A percentile compares a stretch with the other conserved stretches of the same genome.
Conservation (phyloP, 2,888 invertebrate species). For the Dolichopus griseipennis region DNA sequence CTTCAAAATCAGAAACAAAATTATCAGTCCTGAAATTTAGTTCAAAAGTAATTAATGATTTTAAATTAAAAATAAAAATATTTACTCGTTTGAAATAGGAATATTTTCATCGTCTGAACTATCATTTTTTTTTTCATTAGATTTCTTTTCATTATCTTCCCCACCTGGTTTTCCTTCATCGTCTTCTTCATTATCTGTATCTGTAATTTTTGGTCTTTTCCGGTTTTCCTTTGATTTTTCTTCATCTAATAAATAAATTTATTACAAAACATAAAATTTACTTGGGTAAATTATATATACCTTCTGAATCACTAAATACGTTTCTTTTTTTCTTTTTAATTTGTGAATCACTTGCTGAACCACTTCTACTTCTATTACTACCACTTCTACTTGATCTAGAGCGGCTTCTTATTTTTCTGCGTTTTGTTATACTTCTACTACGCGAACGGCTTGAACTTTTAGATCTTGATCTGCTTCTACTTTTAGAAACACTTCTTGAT, state of each 20-base stretch:
- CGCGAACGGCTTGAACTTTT: constrained; percentile 29
- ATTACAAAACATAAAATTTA: too few species aligned
- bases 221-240: constrained; percentile 28
- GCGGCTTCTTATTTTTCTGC: constrained; percentile 26
- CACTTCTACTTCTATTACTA: constrained; percentile 21
- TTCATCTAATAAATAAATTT: constrained; percentile 22
- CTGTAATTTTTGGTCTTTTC: constrained; percentile 49
- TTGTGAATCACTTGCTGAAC: constrained; percentile 21
- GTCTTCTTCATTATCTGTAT: constrained; percentile 50
- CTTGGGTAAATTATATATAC: constrained; percentile 31
- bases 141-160: constrained; percentile 25
- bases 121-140: constrained; percentile 31
- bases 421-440: constrained; percentile 17
- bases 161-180: constrained; percentile 28
- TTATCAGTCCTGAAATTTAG: constrained; percentile 29
- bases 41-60: not conserved
- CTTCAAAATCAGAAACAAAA: constrained; percentile 85
- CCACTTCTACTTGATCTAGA: constrained; percentile 28
- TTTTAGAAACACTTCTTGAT: constrained; percentile 27
- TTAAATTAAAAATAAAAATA: constrained; percentile 43
- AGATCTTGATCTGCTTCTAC: constrained; percentile 28
- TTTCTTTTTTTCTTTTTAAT: constrained; percentile 35
- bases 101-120: constrained; percentile 51
- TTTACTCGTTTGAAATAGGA: constrained; percentile 30
- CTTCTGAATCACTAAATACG: constrained; percentile 53